These are phyloP conservation scores for Clinocottus analis DNA, from an alignment of 2,113 vertebrate genomes.

Conservation along the genomic window DNA sequence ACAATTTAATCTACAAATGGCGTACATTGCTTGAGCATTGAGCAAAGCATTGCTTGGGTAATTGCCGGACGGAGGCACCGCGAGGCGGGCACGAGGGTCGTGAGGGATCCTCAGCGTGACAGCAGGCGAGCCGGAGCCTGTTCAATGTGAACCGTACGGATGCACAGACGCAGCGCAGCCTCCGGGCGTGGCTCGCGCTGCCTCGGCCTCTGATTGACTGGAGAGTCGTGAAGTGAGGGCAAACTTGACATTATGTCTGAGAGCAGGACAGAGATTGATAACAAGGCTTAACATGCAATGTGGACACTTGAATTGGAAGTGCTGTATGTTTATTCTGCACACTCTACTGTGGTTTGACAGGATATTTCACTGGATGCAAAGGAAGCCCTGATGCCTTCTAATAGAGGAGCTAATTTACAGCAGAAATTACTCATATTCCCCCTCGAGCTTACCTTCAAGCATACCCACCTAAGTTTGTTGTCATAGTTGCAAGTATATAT, in stretches of 20 bases:
- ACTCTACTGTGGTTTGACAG: neutral
- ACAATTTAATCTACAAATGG: slow-evolving; percentile 45
- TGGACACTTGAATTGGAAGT: neutral
- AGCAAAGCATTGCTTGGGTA: slow-evolving; percentile 43
- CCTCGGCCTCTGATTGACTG: slow-evolving; percentile 41
- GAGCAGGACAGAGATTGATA: slow-evolving; percentile 54
- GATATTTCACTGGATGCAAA: neutral
- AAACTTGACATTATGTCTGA: slow-evolving; percentile 55
- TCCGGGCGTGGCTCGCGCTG: slow-evolving; percentile 36
- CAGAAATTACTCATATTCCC: neutral
- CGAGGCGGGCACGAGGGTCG: slow-evolving; percentile 3
- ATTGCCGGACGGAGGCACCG: neutral
- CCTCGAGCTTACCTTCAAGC: neutral
- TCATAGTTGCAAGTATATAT: slow-evolving; percentile 19
- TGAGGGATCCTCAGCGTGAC: neutral
- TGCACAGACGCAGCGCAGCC: slow-evolving; percentile 26
- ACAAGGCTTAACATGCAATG: slow-evolving; percentile 29
- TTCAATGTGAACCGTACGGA: neutral
- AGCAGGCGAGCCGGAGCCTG: slow-evolving; percentile 16
- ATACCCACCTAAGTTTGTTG: neutral
- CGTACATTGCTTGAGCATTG: slow-evolving; percentile 46
- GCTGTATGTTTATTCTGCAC: neutral
- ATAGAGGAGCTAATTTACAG: neutral
- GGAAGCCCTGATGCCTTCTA: neutral
- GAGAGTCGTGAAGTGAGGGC: slow-evolving; percentile 44